Percentiles rank a stretch among this genome's conserved stretches.
These are phyloP conservation scores for Canis aureus DNA, from an alignment of 2,113 vertebrate species.

Conservation along the genomic window DNA sequence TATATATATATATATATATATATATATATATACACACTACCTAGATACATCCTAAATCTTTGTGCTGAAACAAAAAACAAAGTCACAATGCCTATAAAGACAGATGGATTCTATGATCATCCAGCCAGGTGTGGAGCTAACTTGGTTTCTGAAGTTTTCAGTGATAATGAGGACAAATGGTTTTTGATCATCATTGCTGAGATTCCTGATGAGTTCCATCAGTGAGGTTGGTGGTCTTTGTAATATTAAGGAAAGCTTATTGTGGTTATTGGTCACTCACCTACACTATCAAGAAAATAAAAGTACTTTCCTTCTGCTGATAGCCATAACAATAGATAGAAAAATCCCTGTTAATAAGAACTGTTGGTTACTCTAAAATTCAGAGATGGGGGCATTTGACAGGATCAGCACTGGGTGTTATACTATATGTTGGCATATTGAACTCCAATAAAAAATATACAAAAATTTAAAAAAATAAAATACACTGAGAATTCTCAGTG, in stretches of 20 bases:
- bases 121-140: neutral
- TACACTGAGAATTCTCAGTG: neutral
- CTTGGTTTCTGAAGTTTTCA: neutral
- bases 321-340: neutral
- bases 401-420: too few relatives aligned
- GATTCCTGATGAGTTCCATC: neutral
- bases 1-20: neutral
- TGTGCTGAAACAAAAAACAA: neutral
- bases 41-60: neutral
- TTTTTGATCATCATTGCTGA: neutral
- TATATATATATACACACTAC: neutral
- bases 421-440: too few relatives aligned
- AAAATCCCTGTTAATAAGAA: neutral
- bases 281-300: neutral
- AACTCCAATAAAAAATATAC: too few relatives aligned
- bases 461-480: neutral
- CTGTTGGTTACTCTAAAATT: neutral
- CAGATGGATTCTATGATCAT: neutral
- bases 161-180: neutral
- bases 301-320: neutral
- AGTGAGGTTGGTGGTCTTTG: neutral
- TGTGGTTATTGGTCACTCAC: neutral
- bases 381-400: neutral
- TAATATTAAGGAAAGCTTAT: neutral
- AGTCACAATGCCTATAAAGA: neutral